These are phyloP conservation scores for Microchrysa polita DNA, from an alignment of 2,888 invertebrate species.

Conservation along the genomic window DNA sequence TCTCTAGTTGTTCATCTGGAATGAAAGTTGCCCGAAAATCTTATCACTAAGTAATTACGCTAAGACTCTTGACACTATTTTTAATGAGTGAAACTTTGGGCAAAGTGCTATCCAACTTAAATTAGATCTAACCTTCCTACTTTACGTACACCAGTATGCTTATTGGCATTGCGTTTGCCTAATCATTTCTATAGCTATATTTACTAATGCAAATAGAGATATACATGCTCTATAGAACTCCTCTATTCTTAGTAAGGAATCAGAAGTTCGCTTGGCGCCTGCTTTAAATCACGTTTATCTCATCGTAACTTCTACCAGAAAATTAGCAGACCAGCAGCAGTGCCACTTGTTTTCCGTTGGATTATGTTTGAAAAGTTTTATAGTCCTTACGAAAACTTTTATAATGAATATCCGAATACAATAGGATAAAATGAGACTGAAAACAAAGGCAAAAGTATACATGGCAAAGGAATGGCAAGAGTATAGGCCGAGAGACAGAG, in stretches of 20 bases:
- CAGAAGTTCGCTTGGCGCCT: conserved; percentile 11
- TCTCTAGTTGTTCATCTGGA: neutral
- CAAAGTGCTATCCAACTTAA: conserved; percentile 37
- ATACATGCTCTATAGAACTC: neutral
- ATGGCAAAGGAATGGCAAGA: conserved; percentile 1
- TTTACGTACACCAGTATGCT: conserved; percentile 3
- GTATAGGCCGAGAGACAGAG: neutral
- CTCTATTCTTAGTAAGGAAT: no score
- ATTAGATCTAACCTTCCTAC: conserved; percentile 40
- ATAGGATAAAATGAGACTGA: neutral
- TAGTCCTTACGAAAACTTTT: conserved; percentile 39
- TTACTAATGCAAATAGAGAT: no score
- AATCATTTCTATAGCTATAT: neutral
- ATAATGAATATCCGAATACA: conserved; percentile 29
- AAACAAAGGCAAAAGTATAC: conserved; percentile 12
- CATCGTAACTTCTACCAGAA: conserved; percentile 39
- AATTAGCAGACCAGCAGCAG: conserved; percentile 40
- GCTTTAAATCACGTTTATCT: conserved; percentile 44
- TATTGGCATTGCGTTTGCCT: neutral
- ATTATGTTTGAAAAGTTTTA: conserved; percentile 42
- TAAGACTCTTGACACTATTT: conserved; percentile 35
- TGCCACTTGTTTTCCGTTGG: conserved; percentile 39
- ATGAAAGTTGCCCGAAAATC: neutral
- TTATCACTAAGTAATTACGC: conserved; percentile 3
- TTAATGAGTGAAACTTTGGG: conserved; percentile 33